These are phyloP conservation scores for Zaprionus taronus DNA, from an alignment of 1,140 invertebrate genomes.

Conservation along the genomic window DNA sequence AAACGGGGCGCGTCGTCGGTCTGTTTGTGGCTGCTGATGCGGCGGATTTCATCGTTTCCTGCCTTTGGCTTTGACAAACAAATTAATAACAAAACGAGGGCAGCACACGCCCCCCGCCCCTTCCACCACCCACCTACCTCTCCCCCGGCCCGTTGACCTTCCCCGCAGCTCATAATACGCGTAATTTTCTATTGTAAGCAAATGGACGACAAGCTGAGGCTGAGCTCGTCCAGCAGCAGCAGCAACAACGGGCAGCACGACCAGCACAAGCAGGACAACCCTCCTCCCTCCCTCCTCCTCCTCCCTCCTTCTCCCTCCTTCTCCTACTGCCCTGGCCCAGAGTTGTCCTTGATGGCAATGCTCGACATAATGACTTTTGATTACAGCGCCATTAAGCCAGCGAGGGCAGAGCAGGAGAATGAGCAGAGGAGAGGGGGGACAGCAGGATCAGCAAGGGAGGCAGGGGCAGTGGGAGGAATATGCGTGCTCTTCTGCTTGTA, in stretches of 20 bases:
- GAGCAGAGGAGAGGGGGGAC: neutral
- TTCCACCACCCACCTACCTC: neutral
- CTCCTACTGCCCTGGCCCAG: neutral
- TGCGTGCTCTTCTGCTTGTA: conserved; percentile 56
- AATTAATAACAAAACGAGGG: conserved; percentile 72
- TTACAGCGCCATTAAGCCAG: conserved; percentile 76
- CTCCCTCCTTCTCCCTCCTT: neutral
- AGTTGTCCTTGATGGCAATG: conserved; percentile 66
- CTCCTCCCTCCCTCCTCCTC: too few relatives aligned
- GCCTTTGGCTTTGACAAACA: conserved; percentile 66
- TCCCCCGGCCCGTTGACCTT: conserved; percentile 1
- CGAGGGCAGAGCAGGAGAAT: neutral
- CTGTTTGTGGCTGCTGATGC: conserved; percentile 51
- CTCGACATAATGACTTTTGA: conserved; percentile 79
- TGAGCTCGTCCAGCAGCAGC: neutral
- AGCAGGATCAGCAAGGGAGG: too few relatives aligned
- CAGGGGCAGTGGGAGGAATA: conserved; percentile 9
- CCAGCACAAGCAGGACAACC: neutral
- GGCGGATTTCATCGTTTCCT: conserved; percentile 59
- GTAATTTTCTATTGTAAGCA: conserved; percentile 71
- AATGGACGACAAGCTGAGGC: conserved; percentile 57
- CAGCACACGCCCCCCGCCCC: conserved; percentile 14
- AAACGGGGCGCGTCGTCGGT: too few relatives aligned
- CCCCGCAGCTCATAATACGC: conserved; percentile 69
- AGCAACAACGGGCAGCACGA: conserved; percentile 36